A percentile compares a stretch with the other conserved stretches of the same genome.
These are phyloP conservation scores for Liparis tanakae DNA, from an alignment of 2,797 vertebrate species.

Conservation along the genomic window DNA sequence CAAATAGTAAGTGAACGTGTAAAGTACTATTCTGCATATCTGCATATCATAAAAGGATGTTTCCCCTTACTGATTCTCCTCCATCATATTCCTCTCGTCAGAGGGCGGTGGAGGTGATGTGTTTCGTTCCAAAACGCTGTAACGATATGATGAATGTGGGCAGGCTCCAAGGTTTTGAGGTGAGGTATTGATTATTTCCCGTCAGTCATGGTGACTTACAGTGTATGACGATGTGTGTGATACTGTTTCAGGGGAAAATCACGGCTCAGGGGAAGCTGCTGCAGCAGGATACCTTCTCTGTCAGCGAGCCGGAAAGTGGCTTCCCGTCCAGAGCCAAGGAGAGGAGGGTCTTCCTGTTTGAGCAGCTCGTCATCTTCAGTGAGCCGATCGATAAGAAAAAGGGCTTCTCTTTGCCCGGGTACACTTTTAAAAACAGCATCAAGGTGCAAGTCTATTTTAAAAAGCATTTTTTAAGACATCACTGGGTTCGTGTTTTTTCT, in stretches of 20 bases:
- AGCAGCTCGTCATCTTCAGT: slow-evolving; percentile 93
- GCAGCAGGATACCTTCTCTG: slow-evolving; percentile 90
- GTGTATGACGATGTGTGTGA: slow-evolving; percentile 17
- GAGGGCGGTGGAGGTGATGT: slow-evolving; percentile 92
- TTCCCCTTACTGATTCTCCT: not conserved
- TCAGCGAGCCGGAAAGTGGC: slow-evolving; percentile 85
- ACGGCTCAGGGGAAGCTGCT: slow-evolving; percentile 93
- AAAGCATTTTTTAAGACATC: not conserved
- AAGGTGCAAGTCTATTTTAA: slow-evolving; percentile 78
- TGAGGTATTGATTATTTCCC: slow-evolving; percentile 54
- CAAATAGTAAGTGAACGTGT: not conserved
- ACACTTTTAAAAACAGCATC: slow-evolving; percentile 92
- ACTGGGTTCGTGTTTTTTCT: slow-evolving; percentile 1
- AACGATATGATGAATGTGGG: slow-evolving; percentile 95
- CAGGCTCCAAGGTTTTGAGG: slow-evolving; percentile 92
- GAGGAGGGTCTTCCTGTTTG: slow-evolving; percentile 91
- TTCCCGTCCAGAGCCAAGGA: slow-evolving; percentile 85
- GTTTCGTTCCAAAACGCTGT: slow-evolving; percentile 92
- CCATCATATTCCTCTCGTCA: slow-evolving; percentile 54
- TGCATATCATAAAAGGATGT: not conserved
- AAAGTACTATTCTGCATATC: not conserved
- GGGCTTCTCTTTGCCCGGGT: slow-evolving; percentile 85
- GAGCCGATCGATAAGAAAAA: slow-evolving; percentile 92
- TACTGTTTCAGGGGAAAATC: slow-evolving; percentile 86
- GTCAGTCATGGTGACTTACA: not conserved